Conservation (phyloP, 1,140 invertebrate genomes). For the Drosophila aff. region DNA sequence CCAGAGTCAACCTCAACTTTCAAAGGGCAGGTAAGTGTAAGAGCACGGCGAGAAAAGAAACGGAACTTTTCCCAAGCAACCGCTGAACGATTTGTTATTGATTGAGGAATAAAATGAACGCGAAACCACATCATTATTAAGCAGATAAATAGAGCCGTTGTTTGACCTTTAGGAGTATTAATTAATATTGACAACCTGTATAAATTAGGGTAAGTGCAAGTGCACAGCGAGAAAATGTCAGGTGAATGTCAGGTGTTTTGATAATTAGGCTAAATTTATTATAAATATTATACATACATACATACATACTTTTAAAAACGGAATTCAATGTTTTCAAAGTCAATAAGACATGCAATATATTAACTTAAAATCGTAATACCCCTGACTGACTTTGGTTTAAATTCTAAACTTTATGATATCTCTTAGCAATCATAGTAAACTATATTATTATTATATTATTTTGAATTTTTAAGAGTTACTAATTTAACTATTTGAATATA, state of each 20-base stretch:
- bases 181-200: slow-evolving; percentile 11
- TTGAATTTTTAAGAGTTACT: background rate
- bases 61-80: background rate
- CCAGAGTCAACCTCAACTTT: slow-evolving; percentile 70
- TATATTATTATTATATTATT: background rate
- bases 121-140: slow-evolving; percentile 2
- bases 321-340: background rate
- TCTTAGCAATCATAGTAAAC: too few species aligned
- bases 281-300: too few species aligned
- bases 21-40: slow-evolving; percentile 76
- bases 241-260: background rate
- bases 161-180: slow-evolving; percentile 13
- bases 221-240: background rate
- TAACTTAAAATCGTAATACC: too few species aligned
- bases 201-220: slow-evolving; percentile 3
- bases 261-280: too few species aligned
- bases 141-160: slow-evolving; percentile 8
- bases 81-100: background rate
- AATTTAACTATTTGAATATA: too few species aligned
- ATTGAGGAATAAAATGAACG: background rate
- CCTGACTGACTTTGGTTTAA: too few species aligned
- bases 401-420: too few species aligned
- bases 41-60: slow-evolving; percentile 14
- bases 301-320: background rate
- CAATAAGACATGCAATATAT: background rate